These are phyloP conservation scores for Staurois parvus DNA, from an alignment of 2,797 vertebrate genomes.

Conservation along the genomic window DNA sequence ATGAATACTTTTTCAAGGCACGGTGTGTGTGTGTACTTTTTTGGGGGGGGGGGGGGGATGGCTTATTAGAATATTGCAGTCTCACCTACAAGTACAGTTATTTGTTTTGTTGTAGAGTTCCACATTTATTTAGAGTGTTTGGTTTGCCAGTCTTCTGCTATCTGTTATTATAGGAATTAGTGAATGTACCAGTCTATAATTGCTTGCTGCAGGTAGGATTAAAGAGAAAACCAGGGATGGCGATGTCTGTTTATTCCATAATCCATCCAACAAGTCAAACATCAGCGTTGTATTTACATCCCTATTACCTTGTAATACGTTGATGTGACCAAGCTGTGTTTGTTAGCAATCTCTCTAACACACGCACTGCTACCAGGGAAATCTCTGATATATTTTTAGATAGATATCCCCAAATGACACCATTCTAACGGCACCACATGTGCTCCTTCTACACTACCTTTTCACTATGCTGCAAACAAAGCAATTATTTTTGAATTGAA, in stretches of 20 bases:
- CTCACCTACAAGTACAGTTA: neutral
- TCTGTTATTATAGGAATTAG: too few species aligned
- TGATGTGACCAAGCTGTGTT: neutral
- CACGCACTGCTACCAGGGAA: neutral
- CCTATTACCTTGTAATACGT: neutral
- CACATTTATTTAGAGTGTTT: neutral
- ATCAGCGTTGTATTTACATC: neutral
- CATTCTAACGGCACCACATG: neutral
- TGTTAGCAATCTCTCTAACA: neutral
- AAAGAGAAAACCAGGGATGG: neutral
- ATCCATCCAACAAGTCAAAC: neutral
- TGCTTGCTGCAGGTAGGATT: neutral
- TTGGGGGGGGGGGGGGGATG: too few species aligned
- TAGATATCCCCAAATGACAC: slow-evolving; percentile 9
- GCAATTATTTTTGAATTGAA: neutral
- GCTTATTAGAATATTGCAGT: too few species aligned
- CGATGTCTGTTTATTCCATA: neutral
- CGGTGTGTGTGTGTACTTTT: too few species aligned
- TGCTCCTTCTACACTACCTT: neutral
- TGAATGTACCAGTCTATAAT: neutral
- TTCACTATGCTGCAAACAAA: neutral
- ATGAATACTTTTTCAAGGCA: too few species aligned
- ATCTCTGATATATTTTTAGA: slow-evolving; percentile 26
- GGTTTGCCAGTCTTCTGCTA: neutral
- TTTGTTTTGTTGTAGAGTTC: neutral